Evolutionary conservation across 2,113 vertebrate species (phyloP).

Genomic region (Mugil cephalus): DNA sequence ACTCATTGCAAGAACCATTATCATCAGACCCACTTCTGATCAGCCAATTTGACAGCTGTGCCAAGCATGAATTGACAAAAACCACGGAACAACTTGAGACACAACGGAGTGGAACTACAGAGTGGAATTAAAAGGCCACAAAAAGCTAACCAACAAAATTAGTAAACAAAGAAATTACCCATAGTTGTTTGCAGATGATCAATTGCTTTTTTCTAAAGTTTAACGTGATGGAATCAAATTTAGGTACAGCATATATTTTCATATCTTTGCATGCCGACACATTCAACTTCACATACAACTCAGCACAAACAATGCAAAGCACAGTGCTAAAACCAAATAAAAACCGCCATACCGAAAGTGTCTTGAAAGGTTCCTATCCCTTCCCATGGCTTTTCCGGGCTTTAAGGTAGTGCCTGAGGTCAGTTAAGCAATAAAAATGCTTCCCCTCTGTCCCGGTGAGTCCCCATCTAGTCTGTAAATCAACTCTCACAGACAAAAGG

Average conservation of each 20-base stretch:
- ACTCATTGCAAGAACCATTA: constrained; percentile 56
- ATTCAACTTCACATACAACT: constrained; percentile 27
- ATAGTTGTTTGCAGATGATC: too few relatives aligned
- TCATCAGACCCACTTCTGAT: constrained; percentile 63
- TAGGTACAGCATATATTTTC: not conserved
- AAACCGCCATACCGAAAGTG: constrained; percentile 91
- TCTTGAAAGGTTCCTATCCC: constrained; percentile 92
- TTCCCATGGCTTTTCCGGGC: constrained; percentile 88
- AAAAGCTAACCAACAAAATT: not conserved
- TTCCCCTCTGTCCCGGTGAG: constrained; percentile 40
- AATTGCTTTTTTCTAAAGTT: too few relatives aligned
- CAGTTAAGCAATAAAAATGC: constrained; percentile 53
- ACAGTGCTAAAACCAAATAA: constrained; percentile 48
- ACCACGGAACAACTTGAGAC: not conserved
- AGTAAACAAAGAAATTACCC: too few relatives aligned
- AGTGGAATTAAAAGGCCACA: not conserved
- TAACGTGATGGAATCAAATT: not conserved
- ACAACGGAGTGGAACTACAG: not conserved
- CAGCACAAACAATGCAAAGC: constrained; percentile 48
- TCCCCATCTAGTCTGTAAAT: constrained; percentile 64
- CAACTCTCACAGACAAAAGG: constrained; percentile 48
- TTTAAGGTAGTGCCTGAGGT: constrained; percentile 63
- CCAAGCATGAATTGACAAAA: constrained; percentile 39
- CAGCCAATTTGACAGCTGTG: constrained; percentile 39
- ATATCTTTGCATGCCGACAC: constrained; percentile 1